phyloP scores from a whole-genome alignment of 2,797 vertebrate genomes.

The Nannoperca australis region DNA sequence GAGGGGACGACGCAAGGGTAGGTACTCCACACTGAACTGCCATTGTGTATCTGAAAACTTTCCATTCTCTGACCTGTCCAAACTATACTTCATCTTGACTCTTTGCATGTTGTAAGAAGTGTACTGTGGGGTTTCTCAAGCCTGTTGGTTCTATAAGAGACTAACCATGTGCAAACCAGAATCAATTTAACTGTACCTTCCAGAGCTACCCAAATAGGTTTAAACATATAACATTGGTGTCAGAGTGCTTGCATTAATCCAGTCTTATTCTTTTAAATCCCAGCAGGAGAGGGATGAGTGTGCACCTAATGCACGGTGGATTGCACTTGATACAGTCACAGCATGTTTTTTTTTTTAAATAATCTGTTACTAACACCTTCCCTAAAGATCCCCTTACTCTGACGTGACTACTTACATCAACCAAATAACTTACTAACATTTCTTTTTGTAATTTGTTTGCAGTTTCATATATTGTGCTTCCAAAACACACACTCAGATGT shows the following conservation, averaged over 20 bases:
- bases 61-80: slow-evolving; percentile 65
- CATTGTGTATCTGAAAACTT: slow-evolving; percentile 64
- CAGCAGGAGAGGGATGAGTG: slow-evolving; percentile 40
- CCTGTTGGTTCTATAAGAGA: slow-evolving; percentile 23
- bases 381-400: slow-evolving; percentile 22
- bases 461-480: slow-evolving; percentile 5
- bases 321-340: slow-evolving; percentile 33
- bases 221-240: slow-evolving; percentile 38
- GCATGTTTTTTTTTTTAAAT: slow-evolving; percentile 16
- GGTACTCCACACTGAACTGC: slow-evolving; percentile 86
- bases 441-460: slow-evolving; percentile 20
- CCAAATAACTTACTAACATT: slow-evolving; percentile 40
- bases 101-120: slow-evolving; percentile 65
- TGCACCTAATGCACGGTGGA: slow-evolving; percentile 27
- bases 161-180: slow-evolving; percentile 15
- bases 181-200: slow-evolving; percentile 13
- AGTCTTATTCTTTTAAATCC: slow-evolving; percentile 45
- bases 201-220: slow-evolving; percentile 14
- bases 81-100: slow-evolving; percentile 55
- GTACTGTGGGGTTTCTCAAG: slow-evolving; percentile 29
- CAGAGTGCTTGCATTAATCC: slow-evolving; percentile 38
- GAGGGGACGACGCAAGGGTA: slow-evolving; percentile 96
- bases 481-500: slow-evolving; percentile 28
- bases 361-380: slow-evolving; percentile 10
- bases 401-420: slow-evolving; percentile 17